Evolutionary conservation across 1,140 invertebrate species (phyloP).

Genomic region (Neuroterus valhalla): DNA sequence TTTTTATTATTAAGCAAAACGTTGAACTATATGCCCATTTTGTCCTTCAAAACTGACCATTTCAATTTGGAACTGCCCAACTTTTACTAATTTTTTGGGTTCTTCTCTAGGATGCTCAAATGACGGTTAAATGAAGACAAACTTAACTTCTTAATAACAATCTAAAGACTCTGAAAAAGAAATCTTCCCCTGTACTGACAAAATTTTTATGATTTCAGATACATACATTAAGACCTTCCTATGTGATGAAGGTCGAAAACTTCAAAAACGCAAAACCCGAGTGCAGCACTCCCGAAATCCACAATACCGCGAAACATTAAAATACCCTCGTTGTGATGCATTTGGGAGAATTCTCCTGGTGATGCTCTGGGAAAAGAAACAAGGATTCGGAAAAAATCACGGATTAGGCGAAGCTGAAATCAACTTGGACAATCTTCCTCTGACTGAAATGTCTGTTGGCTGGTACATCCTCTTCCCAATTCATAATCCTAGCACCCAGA

Average conservation of each 20-base stretch:
- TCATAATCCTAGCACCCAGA: constrained; percentile 81
- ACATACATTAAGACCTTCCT: constrained; percentile 97
- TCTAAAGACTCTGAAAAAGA: too few relatives aligned
- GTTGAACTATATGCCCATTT: too few relatives aligned
- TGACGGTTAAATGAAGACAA: too few relatives aligned
- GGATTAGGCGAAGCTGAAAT: constrained; percentile 91
- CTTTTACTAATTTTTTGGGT: too few relatives aligned
- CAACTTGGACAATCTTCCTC: constrained; percentile 84
- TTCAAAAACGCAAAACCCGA: constrained; percentile 93
- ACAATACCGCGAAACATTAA: constrained; percentile 90
- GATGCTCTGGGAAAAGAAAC: constrained; percentile 92
- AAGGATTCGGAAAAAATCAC: constrained; percentile 90
- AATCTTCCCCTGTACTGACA: too few relatives aligned
- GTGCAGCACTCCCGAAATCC: constrained; percentile 87
- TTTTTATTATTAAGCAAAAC: too few relatives aligned
- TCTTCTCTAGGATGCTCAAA: too few relatives aligned
- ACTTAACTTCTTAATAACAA: too few relatives aligned
- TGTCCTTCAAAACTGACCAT: too few relatives aligned
- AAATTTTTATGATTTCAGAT: constrained; percentile 75
- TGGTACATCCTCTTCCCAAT: constrained; percentile 94
- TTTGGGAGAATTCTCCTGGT: constrained; percentile 89
- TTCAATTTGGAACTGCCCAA: too few relatives aligned
- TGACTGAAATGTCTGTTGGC: constrained; percentile 85
- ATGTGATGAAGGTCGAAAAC: constrained; percentile 88
- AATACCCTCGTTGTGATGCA: constrained; percentile 88